Conservation (phyloP, 2,113 vertebrate species). For the Alectura lathami region DNA sequence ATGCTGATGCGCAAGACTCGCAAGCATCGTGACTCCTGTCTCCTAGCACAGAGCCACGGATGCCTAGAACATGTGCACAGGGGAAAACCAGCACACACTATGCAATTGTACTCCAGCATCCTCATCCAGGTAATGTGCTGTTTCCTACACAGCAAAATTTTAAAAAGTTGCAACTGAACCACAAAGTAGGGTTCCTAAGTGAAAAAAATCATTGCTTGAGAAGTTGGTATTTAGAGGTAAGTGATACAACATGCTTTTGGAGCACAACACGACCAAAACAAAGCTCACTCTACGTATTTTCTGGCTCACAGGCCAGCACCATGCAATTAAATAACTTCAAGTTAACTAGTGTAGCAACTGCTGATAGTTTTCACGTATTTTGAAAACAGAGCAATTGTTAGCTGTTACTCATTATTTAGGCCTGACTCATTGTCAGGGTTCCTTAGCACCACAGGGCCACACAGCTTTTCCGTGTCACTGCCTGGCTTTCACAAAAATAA, state of each 20-base stretch:
- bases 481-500: not conserved
- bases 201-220: not conserved
- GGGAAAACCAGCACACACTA: not conserved
- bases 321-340: not conserved
- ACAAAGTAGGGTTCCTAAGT: not conserved
- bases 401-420: conserved; percentile 24
- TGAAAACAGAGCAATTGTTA: conserved; percentile 1
- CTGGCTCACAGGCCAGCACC: not conserved
- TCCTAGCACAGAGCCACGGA: not conserved
- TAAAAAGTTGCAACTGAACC: not conserved
- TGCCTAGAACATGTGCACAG: accelerated
- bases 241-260: not conserved
- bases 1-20: not conserved
- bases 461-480: not conserved
- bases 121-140: not conserved
- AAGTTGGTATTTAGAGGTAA: not conserved
- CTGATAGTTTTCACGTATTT: conserved; percentile 43
- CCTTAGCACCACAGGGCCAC: not conserved
- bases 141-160: not conserved
- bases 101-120: not conserved
- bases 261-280: not conserved
- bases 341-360: conserved; percentile 30
- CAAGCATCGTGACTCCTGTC: not conserved
- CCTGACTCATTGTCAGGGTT: conserved; percentile 36
- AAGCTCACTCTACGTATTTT: not conserved